Percentiles rank a stretch among this genome's conserved stretches.
These are phyloP conservation scores for Tenthredo notha DNA, from an alignment of 2,888 invertebrate genomes.

Conservation along the genomic window DNA sequence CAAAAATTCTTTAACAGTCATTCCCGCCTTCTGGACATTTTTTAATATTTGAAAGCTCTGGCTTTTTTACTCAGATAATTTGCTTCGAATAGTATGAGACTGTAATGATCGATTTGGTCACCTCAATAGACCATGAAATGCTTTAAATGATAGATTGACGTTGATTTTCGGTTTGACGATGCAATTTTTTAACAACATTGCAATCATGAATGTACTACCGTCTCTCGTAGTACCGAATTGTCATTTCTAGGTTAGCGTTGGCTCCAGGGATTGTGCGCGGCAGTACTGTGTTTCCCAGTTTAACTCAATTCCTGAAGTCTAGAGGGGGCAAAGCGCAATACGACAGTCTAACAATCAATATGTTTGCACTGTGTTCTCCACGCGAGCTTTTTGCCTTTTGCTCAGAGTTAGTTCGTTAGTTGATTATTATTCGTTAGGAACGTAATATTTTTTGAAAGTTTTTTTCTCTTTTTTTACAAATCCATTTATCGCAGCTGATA, in stretches of 20 bases:
- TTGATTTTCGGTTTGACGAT: neutral
- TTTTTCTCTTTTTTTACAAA: neutral
- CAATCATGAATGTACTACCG: neutral
- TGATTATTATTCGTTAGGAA: neutral
- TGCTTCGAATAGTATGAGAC: neutral
- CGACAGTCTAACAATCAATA: constrained; percentile 64
- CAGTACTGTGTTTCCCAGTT: constrained; percentile 47
- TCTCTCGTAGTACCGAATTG: constrained; percentile 57
- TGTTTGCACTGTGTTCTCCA: constrained; percentile 61
- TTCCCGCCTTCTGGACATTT: neutral
- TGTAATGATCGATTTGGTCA: neutral
- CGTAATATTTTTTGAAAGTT: neutral
- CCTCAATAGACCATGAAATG: neutral
- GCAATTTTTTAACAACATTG: neutral
- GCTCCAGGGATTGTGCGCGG: constrained; percentile 41
- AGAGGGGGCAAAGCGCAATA: constrained; percentile 28
- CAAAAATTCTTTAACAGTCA: neutral
- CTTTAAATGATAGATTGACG: neutral
- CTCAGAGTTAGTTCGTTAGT: constrained; percentile 15
- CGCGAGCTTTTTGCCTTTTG: constrained; percentile 56
- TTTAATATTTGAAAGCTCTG: neutral
- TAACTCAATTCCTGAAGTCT: constrained; percentile 47
- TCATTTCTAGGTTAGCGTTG: constrained; percentile 67
- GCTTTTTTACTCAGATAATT: neutral
- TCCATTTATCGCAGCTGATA: neutral